Evolutionary conservation across 2,113 vertebrate genomes (phyloP).

Genomic region (Phylloscopus whistleri): DNA sequence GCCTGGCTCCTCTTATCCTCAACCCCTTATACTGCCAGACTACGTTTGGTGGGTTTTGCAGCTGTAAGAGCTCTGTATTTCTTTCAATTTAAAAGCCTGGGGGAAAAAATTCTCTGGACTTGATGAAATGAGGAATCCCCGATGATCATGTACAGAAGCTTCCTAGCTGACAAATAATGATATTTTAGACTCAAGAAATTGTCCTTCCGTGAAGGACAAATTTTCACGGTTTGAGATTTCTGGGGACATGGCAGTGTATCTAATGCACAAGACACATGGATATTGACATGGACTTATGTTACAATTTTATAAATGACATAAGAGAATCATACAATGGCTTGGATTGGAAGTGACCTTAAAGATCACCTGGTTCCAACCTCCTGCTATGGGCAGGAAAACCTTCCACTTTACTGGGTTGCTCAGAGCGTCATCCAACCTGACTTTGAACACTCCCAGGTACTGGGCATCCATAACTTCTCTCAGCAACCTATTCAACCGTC

Average conservation of each 20-base stretch:
- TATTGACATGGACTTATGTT: not conserved
- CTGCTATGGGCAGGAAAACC: not conserved
- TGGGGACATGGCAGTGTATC: not conserved
- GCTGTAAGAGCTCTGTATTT: not conserved
- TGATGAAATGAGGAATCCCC: not conserved
- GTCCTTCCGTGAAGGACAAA: not conserved
- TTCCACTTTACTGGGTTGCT: not conserved
- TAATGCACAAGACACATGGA: not conserved
- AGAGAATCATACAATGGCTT: not conserved
- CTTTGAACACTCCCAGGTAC: rapidly evolving
- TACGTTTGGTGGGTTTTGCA: not conserved
- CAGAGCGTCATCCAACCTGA: not conserved
- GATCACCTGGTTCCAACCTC: rapidly evolving
- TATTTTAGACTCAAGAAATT: not conserved
- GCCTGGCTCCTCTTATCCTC: not conserved
- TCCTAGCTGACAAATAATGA: not conserved
- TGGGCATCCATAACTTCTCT: not conserved
- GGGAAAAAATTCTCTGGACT: not conserved
- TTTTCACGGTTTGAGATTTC: not conserved
- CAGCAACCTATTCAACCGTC: not conserved
- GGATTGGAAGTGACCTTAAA: not conserved
- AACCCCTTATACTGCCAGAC: rapidly evolving
- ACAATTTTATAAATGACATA: not conserved
- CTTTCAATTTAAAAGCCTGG: not conserved
- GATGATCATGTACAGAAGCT: not conserved